A percentile compares a stretch with the other conserved stretches of the same genome.
Evolutionary conservation across 2,797 vertebrate genomes (phyloP).

Genomic region (Perodicticus potto): DNA sequence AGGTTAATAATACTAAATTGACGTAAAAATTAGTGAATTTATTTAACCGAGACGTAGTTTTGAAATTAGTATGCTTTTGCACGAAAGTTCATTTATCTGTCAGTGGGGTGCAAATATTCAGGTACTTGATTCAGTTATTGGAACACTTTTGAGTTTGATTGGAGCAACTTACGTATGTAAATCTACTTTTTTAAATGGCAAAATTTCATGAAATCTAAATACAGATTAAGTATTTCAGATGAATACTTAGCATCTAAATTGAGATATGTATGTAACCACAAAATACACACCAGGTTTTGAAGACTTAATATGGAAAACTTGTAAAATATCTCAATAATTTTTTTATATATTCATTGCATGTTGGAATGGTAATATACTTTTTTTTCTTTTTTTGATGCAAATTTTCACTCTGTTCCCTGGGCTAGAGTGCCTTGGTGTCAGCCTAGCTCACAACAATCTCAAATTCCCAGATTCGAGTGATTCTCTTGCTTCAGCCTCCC

Average conservation of each 20-base stretch:
- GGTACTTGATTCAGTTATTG: not conserved
- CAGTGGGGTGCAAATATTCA: not conserved
- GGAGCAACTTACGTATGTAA: not conserved
- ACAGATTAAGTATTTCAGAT: not conserved
- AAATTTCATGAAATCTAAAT: slow-evolving; percentile 34
- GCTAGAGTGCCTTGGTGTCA: no score
- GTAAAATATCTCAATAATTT: slow-evolving; percentile 43
- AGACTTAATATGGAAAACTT: not conserved
- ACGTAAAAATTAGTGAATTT: slow-evolving; percentile 34
- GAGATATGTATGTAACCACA: not conserved
- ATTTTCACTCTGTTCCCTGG: no score
- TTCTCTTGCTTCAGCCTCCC: no score
- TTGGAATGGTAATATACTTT: not conserved
- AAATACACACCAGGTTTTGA: slow-evolving; percentile 30
- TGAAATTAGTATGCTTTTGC: slow-evolving; percentile 18
- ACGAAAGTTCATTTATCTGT: slow-evolving; percentile 47
- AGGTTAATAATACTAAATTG: slow-evolving; percentile 9
- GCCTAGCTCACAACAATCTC: no score
- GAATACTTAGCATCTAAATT: slow-evolving; percentile 1
- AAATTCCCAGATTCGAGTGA: no score
- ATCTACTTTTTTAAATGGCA: not conserved
- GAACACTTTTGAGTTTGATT: slow-evolving; percentile 26
- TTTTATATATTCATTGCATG: slow-evolving; percentile 14
- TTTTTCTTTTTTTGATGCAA: no score
- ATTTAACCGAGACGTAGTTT: slow-evolving; percentile 47